Evolutionary conservation across 2,113 vertebrate genomes (phyloP), one percentile per base, ranked within the genome.

Genomic region (Romanogobio albipinnatus): DNA sequence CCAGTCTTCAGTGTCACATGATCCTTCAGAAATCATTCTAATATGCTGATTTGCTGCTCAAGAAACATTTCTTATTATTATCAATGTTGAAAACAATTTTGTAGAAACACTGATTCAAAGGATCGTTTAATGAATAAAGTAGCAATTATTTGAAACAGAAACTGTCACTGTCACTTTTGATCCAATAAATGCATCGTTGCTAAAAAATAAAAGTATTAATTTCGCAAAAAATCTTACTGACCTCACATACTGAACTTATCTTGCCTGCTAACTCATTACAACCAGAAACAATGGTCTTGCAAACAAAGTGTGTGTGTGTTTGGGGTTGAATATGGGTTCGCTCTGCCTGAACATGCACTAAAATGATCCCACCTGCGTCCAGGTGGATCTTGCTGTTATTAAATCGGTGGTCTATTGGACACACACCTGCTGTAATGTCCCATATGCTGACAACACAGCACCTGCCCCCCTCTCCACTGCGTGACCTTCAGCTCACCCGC

Each of bases 371-470:
- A 45, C 62, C 76, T 56, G 47, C 15, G 9, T 26, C 39, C 49
- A 85, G 76, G 62, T 79, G 77, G 39, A 47, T 29, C 49, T 33
- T 71, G 61, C 64, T 29, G 64, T 73, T 70, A 71, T 68, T 36
- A 78, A 39, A 29, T 56, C 45, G 17, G n/a, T 17, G 49, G 22
- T 64, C 26, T 33, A 79, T 68, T 33, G 43, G 33, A 71, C 56
- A 78, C 51, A 61, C 76, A 85, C 76, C 84, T 85, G 84, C 77
- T 59, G 14, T 71, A 68, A 85, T 85, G 49, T 73, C 64, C 83
- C 33, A 47, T 70, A 62, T 78, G 83, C 83, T 84, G 83, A 84
- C 47, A 84, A 84, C 59, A 49, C 24, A 53, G 24, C 61, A 66
- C 49, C 68, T 26, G 71, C 58, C 26, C 79, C 19, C 14, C 33